A percentile compares a stretch with the other conserved stretches of the same genome.
Evolutionary conservation across 2,113 vertebrate genomes (phyloP).

Genomic region (Otocyon megalotis): DNA sequence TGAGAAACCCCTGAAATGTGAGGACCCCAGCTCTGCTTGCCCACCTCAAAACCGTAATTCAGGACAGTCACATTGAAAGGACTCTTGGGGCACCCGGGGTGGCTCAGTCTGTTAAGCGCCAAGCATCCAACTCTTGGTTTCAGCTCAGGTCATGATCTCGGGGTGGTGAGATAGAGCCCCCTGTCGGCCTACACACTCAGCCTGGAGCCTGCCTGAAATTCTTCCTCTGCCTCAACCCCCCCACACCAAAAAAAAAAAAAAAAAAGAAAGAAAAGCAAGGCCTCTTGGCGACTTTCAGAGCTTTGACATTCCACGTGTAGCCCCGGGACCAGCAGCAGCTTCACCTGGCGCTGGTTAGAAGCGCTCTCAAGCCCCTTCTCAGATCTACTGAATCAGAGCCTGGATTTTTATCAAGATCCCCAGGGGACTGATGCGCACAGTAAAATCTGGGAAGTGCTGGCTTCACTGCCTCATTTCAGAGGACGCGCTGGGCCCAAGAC

Average conservation of each 20-base stretch:
- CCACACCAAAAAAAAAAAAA: not conserved
- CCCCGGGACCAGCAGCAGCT: not conserved
- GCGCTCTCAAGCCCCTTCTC: not conserved
- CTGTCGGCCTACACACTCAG: not conserved
- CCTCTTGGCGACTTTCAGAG: not conserved
- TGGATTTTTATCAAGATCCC: not conserved
- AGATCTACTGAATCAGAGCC: not conserved
- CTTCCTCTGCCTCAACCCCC: not conserved
- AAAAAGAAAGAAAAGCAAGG: not conserved
- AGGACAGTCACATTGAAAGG: not conserved
- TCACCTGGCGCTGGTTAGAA: not conserved
- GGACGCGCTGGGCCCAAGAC: not conserved
- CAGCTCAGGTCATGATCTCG: not conserved
- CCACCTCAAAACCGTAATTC: not conserved
- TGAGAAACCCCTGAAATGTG: not conserved
- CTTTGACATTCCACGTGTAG: not conserved
- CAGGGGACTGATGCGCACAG: accelerated
- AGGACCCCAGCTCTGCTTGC: not conserved
- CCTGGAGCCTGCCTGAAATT: not conserved
- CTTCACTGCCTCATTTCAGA: not conserved
- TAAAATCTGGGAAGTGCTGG: not conserved
- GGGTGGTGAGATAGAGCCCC: not conserved
- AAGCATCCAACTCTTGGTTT: not conserved
- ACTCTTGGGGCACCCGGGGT: not conserved
- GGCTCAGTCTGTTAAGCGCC: not conserved